Percentiles rank a stretch among this genome's conserved stretches.
Conservation (phyloP, 2,797 vertebrate genomes). For the Propithecus deckenii region DNA sequence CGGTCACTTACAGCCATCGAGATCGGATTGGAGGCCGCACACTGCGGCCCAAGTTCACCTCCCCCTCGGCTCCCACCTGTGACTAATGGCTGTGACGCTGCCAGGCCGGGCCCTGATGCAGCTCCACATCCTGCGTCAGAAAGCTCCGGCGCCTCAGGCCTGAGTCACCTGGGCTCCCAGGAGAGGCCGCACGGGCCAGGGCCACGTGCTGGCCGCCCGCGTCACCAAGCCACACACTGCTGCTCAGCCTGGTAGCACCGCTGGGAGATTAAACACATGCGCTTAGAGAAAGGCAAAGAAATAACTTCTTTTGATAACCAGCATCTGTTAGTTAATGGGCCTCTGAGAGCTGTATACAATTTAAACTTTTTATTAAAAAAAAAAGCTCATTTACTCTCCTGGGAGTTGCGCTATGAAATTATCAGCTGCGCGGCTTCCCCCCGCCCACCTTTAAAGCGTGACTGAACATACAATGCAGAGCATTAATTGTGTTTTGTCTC, state of each 20-base stretch:
- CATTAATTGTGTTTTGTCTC: conserved; percentile 67
- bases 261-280: conserved; percentile 37
- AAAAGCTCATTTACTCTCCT: conserved; percentile 68
- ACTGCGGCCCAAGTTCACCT: background rate
- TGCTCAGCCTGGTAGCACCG: background rate
- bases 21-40: background rate
- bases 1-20: background rate
- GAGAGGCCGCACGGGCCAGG: background rate
- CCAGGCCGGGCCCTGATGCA: background rate
- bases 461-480: conserved; percentile 45
- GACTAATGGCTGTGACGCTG: background rate
- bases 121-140: background rate
- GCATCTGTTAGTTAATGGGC: conserved; percentile 70
- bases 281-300: conserved; percentile 54
- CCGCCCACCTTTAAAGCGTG: background rate
- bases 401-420: conserved; percentile 62
- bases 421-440: background rate
- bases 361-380: conserved; percentile 75
- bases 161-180: conserved; percentile 7
- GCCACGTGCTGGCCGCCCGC: accelerated
- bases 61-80: background rate
- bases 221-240: background rate
- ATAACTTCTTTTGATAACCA: conserved; percentile 66
- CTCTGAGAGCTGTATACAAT: conserved; percentile 67
- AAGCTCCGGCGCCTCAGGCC: background rate